These are phyloP conservation scores for Electrona antarctica DNA, from an alignment of 2,113 vertebrate genomes.

Conservation along the genomic window DNA sequence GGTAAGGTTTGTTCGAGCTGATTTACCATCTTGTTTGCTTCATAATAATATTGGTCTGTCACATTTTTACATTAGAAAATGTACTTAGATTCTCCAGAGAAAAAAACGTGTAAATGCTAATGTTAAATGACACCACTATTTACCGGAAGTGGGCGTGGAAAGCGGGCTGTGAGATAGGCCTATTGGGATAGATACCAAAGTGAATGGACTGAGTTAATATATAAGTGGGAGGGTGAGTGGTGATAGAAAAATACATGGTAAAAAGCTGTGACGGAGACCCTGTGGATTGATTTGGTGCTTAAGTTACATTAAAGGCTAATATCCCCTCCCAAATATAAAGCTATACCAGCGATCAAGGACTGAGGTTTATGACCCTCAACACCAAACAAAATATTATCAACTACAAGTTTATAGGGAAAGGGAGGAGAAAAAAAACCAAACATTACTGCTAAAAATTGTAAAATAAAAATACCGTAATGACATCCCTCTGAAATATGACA, in stretches of 20 bases:
- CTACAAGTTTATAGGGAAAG: conserved; percentile 81
- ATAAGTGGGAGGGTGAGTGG: conserved; percentile 23
- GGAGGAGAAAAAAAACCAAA: conserved; percentile 71
- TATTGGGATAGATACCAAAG: background rate
- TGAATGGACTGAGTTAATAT: conserved; percentile 7
- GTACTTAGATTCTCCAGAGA: no score
- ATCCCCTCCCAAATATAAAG: conserved; percentile 76
- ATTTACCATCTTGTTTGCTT: no score
- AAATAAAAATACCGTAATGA: conserved; percentile 64
- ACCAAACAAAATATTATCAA: conserved; percentile 82
- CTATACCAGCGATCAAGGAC: conserved; percentile 82
- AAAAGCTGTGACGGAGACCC: conserved; percentile 49
- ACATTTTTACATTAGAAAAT: no score
- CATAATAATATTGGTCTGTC: no score
- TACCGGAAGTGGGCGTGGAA: no score
- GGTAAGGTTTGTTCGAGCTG: no score
- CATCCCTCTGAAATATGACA: conserved; percentile 81
- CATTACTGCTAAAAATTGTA: conserved; percentile 77
- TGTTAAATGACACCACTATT: no score
- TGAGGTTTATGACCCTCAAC: conserved; percentile 78
- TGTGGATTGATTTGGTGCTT: conserved; percentile 50
- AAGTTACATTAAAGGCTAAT: conserved; percentile 80
- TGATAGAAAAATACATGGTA: conserved; percentile 64
- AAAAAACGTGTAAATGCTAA: no score
- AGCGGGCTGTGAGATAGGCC: no score